Base-by-base conservation (phyloP, 2,113 vertebrate species). In the Cavia porcellus region DNA sequence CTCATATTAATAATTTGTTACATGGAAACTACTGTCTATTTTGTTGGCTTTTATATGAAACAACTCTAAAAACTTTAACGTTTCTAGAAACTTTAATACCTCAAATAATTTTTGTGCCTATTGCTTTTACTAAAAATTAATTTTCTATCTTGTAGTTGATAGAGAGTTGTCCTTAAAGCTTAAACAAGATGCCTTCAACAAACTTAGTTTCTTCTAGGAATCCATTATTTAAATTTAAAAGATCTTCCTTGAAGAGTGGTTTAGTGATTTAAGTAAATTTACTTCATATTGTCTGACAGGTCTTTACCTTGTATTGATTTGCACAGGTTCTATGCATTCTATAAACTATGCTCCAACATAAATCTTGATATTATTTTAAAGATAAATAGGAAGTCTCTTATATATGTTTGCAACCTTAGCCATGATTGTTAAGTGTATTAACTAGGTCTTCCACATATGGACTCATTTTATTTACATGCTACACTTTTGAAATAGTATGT, bases 251-350 rank as follows among this genome's bases (percentile, higher is more conserved):
- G 83, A 93, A 92, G 66, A 84, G 20, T 84, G 1, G 47, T 68
- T 68, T n/a, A 94, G 52, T 74, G 80, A 84, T 89, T 88, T 86
- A 81, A 77, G 59, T 80, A 45, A 86, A n/a, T 92, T 89, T 17
- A 4, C 32, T 84, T 97, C 80, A 94, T 85, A 74, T 38, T 19
- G 25, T 25, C 57, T 90, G 38, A 93, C 13, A 64, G 52, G 24
- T 89, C 28, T 94, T 9, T 92, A 97, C 97, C 96, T 95, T 84
- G 19, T 80, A 96, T 97, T 87, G 89, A 96, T 96, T 68, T 85
- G 20, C 25, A 84, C 32, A 20, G 42, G 12, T 80, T 90, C 72
- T 95, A 2, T 57, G 24, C 28, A 52, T 84, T 61, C 50, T 68
- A 68, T 94, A 75, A 82, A 42, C 45, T 94, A 68, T 50, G 32